phyloP scores from a whole-genome alignment of 2,113 vertebrate species.

The Axis porcinus region DNA sequence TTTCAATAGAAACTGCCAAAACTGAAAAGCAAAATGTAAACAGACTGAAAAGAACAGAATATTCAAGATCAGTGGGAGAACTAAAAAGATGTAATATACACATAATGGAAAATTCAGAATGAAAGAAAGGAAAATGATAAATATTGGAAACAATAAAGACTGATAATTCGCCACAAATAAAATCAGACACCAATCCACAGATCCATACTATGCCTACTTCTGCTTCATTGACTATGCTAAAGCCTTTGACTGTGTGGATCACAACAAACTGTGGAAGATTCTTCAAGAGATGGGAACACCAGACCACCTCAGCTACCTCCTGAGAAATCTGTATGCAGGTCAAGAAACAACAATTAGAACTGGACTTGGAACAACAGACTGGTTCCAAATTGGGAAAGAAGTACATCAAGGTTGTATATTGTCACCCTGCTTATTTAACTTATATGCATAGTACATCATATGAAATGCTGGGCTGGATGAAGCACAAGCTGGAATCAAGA shows the following conservation, averaged over 20 bases:
- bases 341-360: neutral
- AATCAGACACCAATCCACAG: neutral
- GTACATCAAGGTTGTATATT: neutral
- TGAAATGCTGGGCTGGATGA: neutral
- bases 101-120: neutral
- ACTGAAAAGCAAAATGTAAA: neutral
- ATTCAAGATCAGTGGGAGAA: neutral
- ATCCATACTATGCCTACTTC: neutral
- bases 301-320: neutral
- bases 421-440: neutral
- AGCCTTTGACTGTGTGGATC: neutral
- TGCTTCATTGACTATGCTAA: neutral
- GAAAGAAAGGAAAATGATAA: neutral
- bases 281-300: neutral
- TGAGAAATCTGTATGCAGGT: neutral
- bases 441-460: neutral
- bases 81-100: neutral
- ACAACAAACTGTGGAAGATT: neutral
- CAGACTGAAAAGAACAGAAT: neutral
- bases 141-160: neutral
- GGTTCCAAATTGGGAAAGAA: neutral
- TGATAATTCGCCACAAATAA: neutral
- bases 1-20: neutral
- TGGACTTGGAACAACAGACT: neutral
- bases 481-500: neutral